A percentile compares a stretch with the other conserved stretches of the same genome.
These are phyloP conservation scores for Zosterops pallidus DNA, from an alignment of 2,113 vertebrate genomes.

Conservation along the genomic window DNA sequence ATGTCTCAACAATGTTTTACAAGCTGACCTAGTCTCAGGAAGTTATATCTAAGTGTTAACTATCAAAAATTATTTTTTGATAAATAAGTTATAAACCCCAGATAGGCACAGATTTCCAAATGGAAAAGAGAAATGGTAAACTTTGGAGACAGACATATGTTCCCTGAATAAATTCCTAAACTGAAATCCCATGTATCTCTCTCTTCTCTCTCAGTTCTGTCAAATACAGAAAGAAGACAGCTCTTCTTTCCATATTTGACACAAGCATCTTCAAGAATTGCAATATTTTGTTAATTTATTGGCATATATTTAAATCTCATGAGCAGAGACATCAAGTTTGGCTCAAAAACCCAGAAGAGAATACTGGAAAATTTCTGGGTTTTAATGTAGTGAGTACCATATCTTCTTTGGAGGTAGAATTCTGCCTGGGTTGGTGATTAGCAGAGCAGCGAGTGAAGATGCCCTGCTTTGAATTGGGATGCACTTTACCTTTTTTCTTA, in stretches of 20 bases:
- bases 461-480: not conserved
- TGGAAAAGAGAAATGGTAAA: not conserved
- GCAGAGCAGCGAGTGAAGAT: not conserved
- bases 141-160: not conserved
- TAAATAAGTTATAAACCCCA: not conserved
- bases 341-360: not conserved
- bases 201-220: not conserved
- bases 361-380: not conserved
- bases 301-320: not conserved
- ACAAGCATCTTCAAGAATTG: not conserved
- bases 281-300: not conserved
- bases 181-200: not conserved
- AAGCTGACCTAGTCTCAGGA: not conserved
- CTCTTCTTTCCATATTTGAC: not conserved
- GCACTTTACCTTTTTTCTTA: not conserved
- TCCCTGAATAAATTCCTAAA: not conserved
- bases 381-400: not conserved
- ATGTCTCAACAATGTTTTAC: not conserved
- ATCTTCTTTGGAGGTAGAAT: not conserved
- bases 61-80: not conserved
- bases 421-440: not conserved
- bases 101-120: not conserved
- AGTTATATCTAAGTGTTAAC: not conserved
- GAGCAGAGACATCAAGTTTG: not conserved
- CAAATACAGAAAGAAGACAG: not conserved